Evolutionary conservation across 64 coral and sea anemone genomes (phyloP), one percentile per base, ranked within the genome.

Genomic region (Porites lutea): DNA sequence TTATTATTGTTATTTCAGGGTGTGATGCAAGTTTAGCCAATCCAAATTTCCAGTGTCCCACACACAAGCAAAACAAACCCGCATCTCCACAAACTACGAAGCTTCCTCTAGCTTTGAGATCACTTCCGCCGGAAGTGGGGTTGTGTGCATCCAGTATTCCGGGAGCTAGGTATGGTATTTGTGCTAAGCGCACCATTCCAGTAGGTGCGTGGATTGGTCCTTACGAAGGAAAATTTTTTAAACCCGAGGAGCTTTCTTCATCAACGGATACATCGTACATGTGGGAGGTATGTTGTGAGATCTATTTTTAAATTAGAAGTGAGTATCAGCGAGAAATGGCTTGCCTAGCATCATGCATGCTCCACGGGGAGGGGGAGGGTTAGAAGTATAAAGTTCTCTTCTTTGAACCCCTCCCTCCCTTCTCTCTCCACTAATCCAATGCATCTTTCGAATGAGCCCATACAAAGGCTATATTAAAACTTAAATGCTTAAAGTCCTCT

Each of bases 171-270:
- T 87, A 77, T 60, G 91, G 91, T 21, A 59, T 93, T 3, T 87
- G 82, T 27, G 91, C 91, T 48, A 87, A 93, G 91, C 72, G 74
- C 48, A 63, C 57, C 27, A 93, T 93, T 69, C 91, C 91, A n/a
- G 62, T 78, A 0, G 91, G 91, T 4, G 85, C 91, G 13, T 93
- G 91, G 91, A 93, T 93, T 45, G 91, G 91, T 13, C 91, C 91
- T 48, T 93, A 87, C 37, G 91, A 93, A 57, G 91, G 91, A 78
- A 86, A 74, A 79, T 55, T 62, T 77, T 43, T 86, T 59, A 87
- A 76, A 16, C 91, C 64, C 3, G 82, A 93, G 72, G 91, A 93
- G 27, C 14, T 93, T 6, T 57, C 91, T 37, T 47, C 15, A 27
- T 13, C 6, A 14, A 20, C 62, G 0, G 72, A 93, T 69, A 93